Base-by-base conservation (phyloP, 1,140 invertebrate genomes). In the Drosophila baimaii region DNA sequence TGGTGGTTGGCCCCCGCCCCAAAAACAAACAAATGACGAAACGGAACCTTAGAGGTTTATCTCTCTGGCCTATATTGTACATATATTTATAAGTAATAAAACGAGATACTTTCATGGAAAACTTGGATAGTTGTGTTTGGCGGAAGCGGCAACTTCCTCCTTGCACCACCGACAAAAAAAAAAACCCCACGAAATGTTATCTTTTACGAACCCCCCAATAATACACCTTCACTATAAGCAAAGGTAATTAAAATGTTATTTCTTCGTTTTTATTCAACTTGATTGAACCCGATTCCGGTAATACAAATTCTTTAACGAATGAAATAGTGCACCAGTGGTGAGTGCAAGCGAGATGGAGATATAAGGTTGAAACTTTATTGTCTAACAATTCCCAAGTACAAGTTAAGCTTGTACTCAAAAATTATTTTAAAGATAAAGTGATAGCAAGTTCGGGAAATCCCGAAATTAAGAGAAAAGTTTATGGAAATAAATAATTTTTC, bases 31-130 rank as follows among this genome's bases (percentile, higher is more conserved):
- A 44, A 35, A 75, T 33, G 21, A 23, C 49, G 3, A 27, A 64
- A 75, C 39, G 19, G 37, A 51, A 66, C 71, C 35, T 51, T 13
- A 7, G 15, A 35, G 35, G 44, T 65, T 74, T 51, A 27, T 74
- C 46, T 76, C n/a, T 37, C 17, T 49, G 37, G 35, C 35, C 61
- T 43, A 49, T 39, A 39, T 37, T 15, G 15, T 41, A 43, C n/a
- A n/a, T 43, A 56, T 66, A 65, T 47, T 63, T 43, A 41, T 64
- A 69, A 68, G 35, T 44, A n/a, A 51, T 51, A 33, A 64, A 68
- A 33, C 17, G 7, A 47, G 41, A 64, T 63, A 63, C 7, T 64
- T 7, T 10, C 27, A 13, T 63, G 27, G 25, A 64, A 63, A 65
- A 49, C 33, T 33, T 23, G 27, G n/a, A 41, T 65, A 65, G 35